Base-by-base conservation (phyloP, 1,140 invertebrate genomes). In the Anastatus disparis region DNA sequence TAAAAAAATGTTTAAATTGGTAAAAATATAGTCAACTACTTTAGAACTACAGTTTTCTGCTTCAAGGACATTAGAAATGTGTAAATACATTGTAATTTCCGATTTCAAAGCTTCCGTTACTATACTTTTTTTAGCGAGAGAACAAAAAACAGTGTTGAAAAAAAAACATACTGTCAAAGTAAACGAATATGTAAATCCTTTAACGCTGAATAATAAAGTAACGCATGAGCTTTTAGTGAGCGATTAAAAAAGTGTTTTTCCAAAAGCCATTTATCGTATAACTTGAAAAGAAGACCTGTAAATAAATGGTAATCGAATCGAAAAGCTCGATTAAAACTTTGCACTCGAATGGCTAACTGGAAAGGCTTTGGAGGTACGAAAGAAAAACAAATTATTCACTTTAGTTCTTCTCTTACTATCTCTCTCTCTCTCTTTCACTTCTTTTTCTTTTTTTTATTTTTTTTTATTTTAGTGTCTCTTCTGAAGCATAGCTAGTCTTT, bases 241-340 rank as follows among this genome's bases (percentile, higher is more conserved):
- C 8, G 24, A 29, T 13, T 55, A 55, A 44, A n/a, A 46, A 48
- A 46, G 53, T 58, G 40, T 26, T 42, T 17, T 13, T 38, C 31
- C 27, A 22, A 38, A 12, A 7, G 15, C 20, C n/a, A 61, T 61
- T 59, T 59, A 59, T 68, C 42, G 29, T 59, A 13, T 38, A 52
- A 58, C 40, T 22, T 26, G 26, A 58, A 46, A 8, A 46, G 31
- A 58, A 58, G 27, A 67, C 61, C n/a, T 72, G 73, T 71, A 74
- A 76, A 71, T 75, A 75, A 75, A 77, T 77, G 74, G 75, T 76
- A 79, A 79, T 79, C 72, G 76, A 64, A 71, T 71, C 63, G 74
- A 76, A 73, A 75, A 74, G 77, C 76, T 71, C 73, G 71, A 79
- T 77, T 77, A 76, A 77, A 79, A 77, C 75, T 79, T 77, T 69